Evolutionary conservation across 2,888 invertebrate genomes (phyloP).

Genomic region (Cistogaster globosa): DNA sequence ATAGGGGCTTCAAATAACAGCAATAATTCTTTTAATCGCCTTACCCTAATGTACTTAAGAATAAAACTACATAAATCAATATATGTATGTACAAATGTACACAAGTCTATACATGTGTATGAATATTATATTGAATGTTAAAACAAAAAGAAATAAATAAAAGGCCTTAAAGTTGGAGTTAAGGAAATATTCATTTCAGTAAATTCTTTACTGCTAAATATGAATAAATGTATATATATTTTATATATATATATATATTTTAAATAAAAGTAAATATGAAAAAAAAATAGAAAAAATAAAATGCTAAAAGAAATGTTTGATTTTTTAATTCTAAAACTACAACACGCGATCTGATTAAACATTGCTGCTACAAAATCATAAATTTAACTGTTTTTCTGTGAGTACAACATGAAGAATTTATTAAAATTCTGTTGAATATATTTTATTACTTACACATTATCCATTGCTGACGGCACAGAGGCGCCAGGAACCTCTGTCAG

Average conservation of each 20-base stretch:
- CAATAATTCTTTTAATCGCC: too few species aligned
- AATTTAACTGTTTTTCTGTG: neutral
- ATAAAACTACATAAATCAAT: neutral
- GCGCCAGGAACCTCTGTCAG: constrained; percentile 66
- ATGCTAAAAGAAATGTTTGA: too few species aligned
- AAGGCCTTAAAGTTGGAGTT: constrained; percentile 21
- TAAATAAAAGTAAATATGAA: constrained; percentile 11
- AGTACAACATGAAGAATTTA: constrained; percentile 20
- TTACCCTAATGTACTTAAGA: too few species aligned
- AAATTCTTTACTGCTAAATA: neutral
- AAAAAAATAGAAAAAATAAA: neutral
- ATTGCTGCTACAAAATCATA: neutral
- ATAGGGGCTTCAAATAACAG: too few species aligned
- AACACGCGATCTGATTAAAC: constrained; percentile 39
- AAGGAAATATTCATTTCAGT: neutral
- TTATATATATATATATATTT: too few species aligned
- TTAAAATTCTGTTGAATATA: neutral
- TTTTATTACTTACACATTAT: constrained; percentile 74
- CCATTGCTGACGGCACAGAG: constrained; percentile 67
- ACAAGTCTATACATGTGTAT: neutral
- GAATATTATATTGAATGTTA: too few species aligned
- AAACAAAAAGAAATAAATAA: neutral
- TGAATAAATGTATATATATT: neutral
- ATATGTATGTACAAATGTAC: neutral
- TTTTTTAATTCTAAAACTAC: neutral